phyloP scores from a whole-genome alignment of 2,113 vertebrate genomes.

The Thalassarche chlororhynchos region DNA sequence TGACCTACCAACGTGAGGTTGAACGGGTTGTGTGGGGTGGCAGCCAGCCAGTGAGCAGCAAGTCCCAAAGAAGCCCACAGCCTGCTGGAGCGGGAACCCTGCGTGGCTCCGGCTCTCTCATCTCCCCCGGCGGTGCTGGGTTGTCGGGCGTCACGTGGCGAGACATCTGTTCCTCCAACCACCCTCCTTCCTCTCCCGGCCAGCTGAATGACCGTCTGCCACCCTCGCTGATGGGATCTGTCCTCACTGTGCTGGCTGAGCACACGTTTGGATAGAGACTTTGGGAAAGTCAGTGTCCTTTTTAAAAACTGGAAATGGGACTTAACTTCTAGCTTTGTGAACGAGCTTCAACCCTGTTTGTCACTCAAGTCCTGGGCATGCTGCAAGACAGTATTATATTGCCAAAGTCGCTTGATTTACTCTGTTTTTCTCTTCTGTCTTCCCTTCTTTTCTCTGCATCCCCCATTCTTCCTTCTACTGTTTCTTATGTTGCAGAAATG shows the following conservation, averaged over 20 bases:
- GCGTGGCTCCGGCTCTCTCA: rapidly evolving
- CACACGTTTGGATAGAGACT: neutral
- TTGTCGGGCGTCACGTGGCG: neutral
- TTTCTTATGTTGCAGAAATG: neutral
- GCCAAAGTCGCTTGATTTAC: neutral
- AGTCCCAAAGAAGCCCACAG: neutral
- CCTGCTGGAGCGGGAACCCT: neutral
- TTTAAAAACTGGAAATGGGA: neutral
- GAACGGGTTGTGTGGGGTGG: neutral
- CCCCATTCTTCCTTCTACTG: neutral
- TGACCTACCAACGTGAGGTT: neutral
- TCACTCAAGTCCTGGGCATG: neutral
- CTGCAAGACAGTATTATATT: neutral
- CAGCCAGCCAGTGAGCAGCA: rapidly evolving
- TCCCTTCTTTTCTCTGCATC: neutral
- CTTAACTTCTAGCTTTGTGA: neutral
- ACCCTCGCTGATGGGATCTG: neutral
- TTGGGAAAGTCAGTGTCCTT: neutral
- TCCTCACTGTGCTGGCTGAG: neutral
- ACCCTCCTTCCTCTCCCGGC: neutral
- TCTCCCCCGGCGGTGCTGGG: rapidly evolving
- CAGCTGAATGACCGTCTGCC: rapidly evolving
- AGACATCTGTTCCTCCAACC: neutral
- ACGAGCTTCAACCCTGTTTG: neutral
- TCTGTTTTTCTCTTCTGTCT: neutral